Base-by-base conservation (phyloP, 2,113 vertebrate species). In the Helogale parvula region DNA sequence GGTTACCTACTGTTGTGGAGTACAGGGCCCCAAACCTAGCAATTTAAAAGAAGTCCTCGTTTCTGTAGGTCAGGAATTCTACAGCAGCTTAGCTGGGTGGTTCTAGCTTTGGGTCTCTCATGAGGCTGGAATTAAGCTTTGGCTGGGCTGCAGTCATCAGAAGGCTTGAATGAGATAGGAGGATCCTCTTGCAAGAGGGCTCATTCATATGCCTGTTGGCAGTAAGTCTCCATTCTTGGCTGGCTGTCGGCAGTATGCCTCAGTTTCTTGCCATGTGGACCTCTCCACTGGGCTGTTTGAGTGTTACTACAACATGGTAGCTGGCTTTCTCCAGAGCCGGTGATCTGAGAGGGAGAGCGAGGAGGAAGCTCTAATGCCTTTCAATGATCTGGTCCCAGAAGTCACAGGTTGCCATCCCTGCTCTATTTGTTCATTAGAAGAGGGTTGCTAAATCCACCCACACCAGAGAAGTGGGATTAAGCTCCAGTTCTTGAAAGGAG, bases 21-120 rank as follows among this genome's bases (percentile, higher is more conserved):
- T 33, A 41, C 38, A 77, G 11, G n/a, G 27, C n/a, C 52, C 21
- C 47, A 41, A 52, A 68, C 3, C 69, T 79, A 91, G 10, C 41
- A 87, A 35, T 54, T 85, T 96, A n/a, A 94, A 85, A 84, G 19
- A 65, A 38, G 41, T 65, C 57, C 76, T 11, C 2, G 11, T 47
- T 94, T 95, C 72, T 89, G 13, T 68, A 35, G 83, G 7, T 85
- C 77, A 93, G 90, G 54, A 92, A 96, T 92, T 76, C 10, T 47
- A 69, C 8, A 82, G 21, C 45, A 50, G 82, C 52, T 84, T 69
- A 80, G 21, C 9, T 63, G 35, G 66, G 35, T 80, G 45, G 50
- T 57, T 88, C 45, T 82, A 69, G 31, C 63, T 84, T 65, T 74
- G 93, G 50, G 31, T 90, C 80, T 96, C 86, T 86, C 31, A 17